Evolutionary conservation across 2,888 invertebrate species (phyloP).

Genomic region (Adelognathus sp.): DNA sequence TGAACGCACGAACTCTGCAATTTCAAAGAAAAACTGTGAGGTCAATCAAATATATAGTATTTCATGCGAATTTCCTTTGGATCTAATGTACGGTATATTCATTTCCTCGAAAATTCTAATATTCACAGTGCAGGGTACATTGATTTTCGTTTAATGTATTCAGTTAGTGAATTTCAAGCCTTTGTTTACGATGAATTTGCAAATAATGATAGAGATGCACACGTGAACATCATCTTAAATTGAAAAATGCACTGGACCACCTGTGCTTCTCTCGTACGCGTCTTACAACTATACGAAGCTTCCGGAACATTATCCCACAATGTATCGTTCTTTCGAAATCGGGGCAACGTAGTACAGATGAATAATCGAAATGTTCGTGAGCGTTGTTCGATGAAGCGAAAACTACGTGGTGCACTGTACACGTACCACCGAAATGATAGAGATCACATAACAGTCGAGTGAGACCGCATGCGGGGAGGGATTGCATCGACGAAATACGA

Average conservation of each 20-base stretch:
- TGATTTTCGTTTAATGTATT: too few relatives aligned
- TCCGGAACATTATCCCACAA: not conserved
- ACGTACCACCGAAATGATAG: slow-evolving; percentile 31
- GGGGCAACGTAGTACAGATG: slow-evolving; percentile 12
- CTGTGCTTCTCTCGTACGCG: not conserved
- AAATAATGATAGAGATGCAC: not conserved
- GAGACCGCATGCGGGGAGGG: slow-evolving; percentile 1
- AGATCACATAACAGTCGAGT: too few relatives aligned
- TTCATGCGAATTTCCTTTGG: too few relatives aligned
- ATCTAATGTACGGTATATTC: too few relatives aligned
- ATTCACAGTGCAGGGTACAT: too few relatives aligned
- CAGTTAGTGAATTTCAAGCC: too few relatives aligned
- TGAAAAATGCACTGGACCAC: too few relatives aligned
- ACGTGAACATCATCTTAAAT: too few relatives aligned
- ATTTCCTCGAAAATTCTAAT: too few relatives aligned
- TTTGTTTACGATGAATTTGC: not conserved
- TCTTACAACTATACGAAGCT: not conserved
- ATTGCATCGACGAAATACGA: not conserved
- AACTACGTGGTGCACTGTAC: not conserved
- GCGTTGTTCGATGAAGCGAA: slow-evolving; percentile 30
- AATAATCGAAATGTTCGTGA: slow-evolving; percentile 43
- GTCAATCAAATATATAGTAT: too few relatives aligned
- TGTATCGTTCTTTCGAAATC: not conserved
- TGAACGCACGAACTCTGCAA: too few relatives aligned
- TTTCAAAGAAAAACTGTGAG: too few relatives aligned